Base-by-base conservation (phyloP, 2,113 vertebrate genomes). In the Puntigrus tetrazona region DNA sequence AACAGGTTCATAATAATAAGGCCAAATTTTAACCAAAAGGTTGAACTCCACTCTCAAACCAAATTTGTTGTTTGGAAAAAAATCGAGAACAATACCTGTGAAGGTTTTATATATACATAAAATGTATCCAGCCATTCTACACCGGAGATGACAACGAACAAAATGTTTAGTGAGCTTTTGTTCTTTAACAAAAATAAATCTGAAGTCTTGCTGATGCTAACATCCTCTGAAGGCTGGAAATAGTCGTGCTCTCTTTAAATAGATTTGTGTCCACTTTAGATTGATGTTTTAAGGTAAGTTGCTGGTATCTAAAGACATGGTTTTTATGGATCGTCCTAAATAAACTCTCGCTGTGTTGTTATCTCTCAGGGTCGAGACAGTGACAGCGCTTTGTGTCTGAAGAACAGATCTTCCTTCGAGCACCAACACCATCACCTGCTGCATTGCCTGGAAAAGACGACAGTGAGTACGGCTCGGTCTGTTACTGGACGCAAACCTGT, bases 371-470 rank as follows among this genome's bases (percentile, higher is more conserved):
- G 95, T 82, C 92, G 85, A 4, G 87, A 94, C 85, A 92, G 91
- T 0, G 92, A 94, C 50, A 94, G 90, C 47, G 91, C 89, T 5
- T 85, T 97, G 82, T 96, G 94, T 85, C 86, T 96, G 87, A 95
- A 96, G 88, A 97, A 95, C 90, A 93, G 92, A 45, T 97, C 96
- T 0, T 92, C 96, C 3, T 97, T 97, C 0, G 95, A 97, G 78
- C 93, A 95, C 73, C 96, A 97, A 83, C 96, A 97, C 83, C 93
- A 97, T 84, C 96, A 97, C 87, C 93, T 97, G 84, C 91, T 97
- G 86, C 96, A 97, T 76, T 97, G 96, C 88, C 92, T 97, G 90
- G 96, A 97, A 91, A 97, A 97, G 88, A 97, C 96, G 0, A 97
- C 96, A 85, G 96, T 97, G 84, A 95, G 93, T 78, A 34, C 45